These are phyloP conservation scores for Atherix ibis DNA, from an alignment of 2,888 invertebrate species.

Conservation along the genomic window DNA sequence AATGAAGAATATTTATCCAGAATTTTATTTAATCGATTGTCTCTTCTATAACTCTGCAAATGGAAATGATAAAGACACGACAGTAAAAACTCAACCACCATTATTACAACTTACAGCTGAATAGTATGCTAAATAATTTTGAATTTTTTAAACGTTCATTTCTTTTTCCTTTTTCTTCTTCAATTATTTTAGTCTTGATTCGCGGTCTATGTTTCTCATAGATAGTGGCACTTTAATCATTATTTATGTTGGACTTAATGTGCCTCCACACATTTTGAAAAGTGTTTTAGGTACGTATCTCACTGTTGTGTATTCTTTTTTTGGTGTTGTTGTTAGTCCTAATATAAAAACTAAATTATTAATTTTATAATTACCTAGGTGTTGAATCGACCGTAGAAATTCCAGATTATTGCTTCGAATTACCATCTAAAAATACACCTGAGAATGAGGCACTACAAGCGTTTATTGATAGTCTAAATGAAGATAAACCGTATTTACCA, in stretches of 20 bases:
- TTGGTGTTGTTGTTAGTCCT: too few species aligned
- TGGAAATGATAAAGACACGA: conserved; percentile 27
- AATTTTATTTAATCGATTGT: conserved; percentile 73
- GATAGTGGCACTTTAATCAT: conserved; percentile 73
- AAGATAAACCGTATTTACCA: conserved; percentile 66
- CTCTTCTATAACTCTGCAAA: conserved; percentile 39
- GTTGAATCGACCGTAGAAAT: conserved; percentile 56
- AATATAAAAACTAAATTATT: too few species aligned
- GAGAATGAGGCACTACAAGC: conserved; percentile 60
- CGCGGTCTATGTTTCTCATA: conserved; percentile 81
- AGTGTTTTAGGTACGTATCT: conserved; percentile 42
- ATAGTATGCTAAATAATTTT: conserved; percentile 36
- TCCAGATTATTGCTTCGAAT: conserved; percentile 56
- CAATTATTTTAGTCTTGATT: conserved; percentile 43
- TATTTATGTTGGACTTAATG: conserved; percentile 68
- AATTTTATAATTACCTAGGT: conserved; percentile 36
- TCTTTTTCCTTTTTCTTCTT: conserved; percentile 3
- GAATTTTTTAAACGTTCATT: not conserved
- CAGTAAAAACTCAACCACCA: conserved; percentile 46
- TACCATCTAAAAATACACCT: conserved; percentile 62
- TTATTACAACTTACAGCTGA: conserved; percentile 74
- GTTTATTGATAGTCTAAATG: conserved; percentile 70
- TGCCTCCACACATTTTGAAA: conserved; percentile 56
- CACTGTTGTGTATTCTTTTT: too few species aligned
- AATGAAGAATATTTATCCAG: conserved; percentile 78